These are phyloP conservation scores for Rhodophaea formosa DNA, from an alignment of 2,888 invertebrate genomes.

Conservation along the genomic window DNA sequence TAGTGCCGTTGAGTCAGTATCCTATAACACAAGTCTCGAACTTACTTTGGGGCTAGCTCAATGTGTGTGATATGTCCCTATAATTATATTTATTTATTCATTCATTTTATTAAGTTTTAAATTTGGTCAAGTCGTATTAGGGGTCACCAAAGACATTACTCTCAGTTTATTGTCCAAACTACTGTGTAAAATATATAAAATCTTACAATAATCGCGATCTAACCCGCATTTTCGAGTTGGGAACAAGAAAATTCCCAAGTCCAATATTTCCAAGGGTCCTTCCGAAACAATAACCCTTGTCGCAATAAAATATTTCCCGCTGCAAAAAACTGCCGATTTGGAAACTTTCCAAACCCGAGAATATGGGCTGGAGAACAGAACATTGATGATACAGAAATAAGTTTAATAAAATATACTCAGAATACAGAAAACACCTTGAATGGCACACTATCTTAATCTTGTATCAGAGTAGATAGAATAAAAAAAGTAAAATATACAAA, in stretches of 20 bases:
- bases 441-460: no score
- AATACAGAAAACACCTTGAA: no score
- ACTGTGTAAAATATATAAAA: background rate
- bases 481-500: no score
- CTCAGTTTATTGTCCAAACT: background rate
- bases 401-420: background rate
- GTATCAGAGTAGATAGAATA: no score
- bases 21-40: no score
- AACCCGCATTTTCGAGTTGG: background rate
- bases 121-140: no score
- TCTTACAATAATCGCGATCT: background rate
- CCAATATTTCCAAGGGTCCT: conserved; percentile 11
- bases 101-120: no score
- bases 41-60: no score
- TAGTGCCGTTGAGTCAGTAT: no score
- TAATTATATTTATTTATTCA: no score
- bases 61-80: no score
- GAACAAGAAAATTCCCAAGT: background rate
- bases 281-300: conserved; percentile 20
- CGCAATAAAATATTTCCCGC: conserved; percentile 23
- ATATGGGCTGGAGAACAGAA: conserved; percentile 16
- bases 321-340: conserved; percentile 28
- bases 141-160: no score
- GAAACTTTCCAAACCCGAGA: conserved; percentile 30
- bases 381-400: background rate